A percentile compares a stretch with the other conserved stretches of the same genome.
Conservation (phyloP, 2,113 vertebrate genomes). For the Apistogramma diplotaenia region DNA sequence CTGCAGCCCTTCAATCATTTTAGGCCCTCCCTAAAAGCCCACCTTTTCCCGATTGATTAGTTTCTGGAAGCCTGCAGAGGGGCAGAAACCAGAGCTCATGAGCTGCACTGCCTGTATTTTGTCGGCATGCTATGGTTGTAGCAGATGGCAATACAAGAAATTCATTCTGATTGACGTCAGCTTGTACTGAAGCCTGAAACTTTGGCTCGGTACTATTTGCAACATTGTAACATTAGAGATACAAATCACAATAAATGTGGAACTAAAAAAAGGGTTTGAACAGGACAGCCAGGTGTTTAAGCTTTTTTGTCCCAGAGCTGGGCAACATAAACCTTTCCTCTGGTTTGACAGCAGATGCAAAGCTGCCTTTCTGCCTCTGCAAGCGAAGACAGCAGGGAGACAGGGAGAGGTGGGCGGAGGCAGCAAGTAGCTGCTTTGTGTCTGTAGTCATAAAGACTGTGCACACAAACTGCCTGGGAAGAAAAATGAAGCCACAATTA, state of each 20-base stretch:
- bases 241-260: neutral
- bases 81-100: neutral
- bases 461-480: neutral
- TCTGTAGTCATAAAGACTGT: constrained; percentile 17
- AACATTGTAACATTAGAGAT: neutral
- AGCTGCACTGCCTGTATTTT: neutral
- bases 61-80: neutral
- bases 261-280: neutral
- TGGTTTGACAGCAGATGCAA: constrained; percentile 2
- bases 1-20: neutral
- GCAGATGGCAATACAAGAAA: neutral
- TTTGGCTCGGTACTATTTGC: neutral
- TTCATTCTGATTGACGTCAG: neutral
- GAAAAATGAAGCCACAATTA: constrained; percentile 44
- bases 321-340: neutral
- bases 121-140: neutral
- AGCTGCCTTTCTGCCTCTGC: neutral
- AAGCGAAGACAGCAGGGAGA: neutral
- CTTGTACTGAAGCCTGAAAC: neutral
- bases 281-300: neutral
- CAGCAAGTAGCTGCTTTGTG: constrained; percentile 1
- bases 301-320: neutral
- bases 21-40: neutral
- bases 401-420: neutral
- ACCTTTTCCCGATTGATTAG: neutral